phyloP scores from a whole-genome alignment of 35 echinoderm and acorn worm species.

The Apostichopus parvimensis region DNA sequence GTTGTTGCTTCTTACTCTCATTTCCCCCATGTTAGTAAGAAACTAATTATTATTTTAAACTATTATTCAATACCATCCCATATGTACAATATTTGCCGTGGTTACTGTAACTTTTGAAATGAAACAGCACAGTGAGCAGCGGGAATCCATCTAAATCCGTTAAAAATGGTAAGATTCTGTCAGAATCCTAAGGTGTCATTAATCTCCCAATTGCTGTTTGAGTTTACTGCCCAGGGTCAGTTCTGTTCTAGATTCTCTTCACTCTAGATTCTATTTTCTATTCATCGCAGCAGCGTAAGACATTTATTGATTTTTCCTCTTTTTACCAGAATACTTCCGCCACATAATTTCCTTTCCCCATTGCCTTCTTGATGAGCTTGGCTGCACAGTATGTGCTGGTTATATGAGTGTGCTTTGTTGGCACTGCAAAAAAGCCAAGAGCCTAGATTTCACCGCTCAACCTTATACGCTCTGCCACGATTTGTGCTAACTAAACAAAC shows the following conservation, averaged over 20 bases:
- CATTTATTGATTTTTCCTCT: not conserved
- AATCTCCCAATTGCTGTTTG: not conserved
- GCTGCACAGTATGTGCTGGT: not conserved
- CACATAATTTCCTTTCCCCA: not conserved
- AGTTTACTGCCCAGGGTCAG: not conserved
- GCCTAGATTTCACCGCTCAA: not conserved
- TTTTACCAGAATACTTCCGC: not conserved
- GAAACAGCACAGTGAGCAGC: no score
- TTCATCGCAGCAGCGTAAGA: not conserved
- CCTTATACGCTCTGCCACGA: not conserved
- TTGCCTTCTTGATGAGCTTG: not conserved
- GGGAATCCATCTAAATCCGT: no score
- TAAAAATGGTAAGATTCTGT: not conserved
- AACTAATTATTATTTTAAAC: no score
- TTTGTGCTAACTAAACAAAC: no score
- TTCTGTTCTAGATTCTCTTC: not conserved
- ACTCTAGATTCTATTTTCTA: not conserved
- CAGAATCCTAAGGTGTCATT: not conserved
- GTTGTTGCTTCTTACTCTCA: no score
- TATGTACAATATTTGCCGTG: no score
- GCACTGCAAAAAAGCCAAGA: not conserved
- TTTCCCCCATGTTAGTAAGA: no score
- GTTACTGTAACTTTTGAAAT: no score
- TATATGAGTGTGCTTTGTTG: not conserved
- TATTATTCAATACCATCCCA: no score